A percentile compares a stretch with the other conserved stretches of the same genome.
Evolutionary conservation across 2,888 invertebrate genomes (phyloP).

Genomic region (Dinocampus coccinellae): DNA sequence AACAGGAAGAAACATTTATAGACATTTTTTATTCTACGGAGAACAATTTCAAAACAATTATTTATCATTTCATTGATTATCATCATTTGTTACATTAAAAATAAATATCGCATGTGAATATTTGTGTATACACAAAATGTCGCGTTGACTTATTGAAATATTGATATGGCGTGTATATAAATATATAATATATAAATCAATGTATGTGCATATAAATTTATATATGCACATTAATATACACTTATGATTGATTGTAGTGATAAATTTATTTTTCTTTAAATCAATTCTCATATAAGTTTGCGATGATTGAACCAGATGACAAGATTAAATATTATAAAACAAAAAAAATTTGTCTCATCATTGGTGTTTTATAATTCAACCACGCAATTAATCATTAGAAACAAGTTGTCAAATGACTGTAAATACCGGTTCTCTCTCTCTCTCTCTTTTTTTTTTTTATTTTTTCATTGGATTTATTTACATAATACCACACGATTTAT

Average conservation of each 20-base stretch:
- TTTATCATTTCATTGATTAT: conserved; percentile 7
- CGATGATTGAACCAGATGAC: background rate
- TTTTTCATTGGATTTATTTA: conserved; percentile 6
- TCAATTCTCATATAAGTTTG: background rate
- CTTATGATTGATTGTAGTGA: background rate
- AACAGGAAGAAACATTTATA: conserved; percentile 14
- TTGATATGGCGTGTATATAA: background rate
- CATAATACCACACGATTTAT: background rate
- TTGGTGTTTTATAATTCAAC: background rate
- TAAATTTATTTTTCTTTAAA: background rate
- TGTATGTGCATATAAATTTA: background rate
- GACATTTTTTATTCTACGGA: background rate
- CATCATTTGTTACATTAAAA: background rate
- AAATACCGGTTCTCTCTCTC: background rate
- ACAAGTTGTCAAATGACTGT: background rate
- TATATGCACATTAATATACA: background rate
- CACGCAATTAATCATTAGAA: conserved; percentile 1
- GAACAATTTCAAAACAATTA: background rate
- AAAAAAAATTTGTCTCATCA: background rate
- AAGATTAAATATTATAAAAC: background rate
- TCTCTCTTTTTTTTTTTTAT: no score
- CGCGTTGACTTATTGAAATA: background rate
- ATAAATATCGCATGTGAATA: background rate
- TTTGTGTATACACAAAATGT: background rate
- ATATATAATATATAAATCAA: background rate